Base-by-base conservation (phyloP, 2,888 invertebrate genomes). In the Meandrusa payeni region DNA sequence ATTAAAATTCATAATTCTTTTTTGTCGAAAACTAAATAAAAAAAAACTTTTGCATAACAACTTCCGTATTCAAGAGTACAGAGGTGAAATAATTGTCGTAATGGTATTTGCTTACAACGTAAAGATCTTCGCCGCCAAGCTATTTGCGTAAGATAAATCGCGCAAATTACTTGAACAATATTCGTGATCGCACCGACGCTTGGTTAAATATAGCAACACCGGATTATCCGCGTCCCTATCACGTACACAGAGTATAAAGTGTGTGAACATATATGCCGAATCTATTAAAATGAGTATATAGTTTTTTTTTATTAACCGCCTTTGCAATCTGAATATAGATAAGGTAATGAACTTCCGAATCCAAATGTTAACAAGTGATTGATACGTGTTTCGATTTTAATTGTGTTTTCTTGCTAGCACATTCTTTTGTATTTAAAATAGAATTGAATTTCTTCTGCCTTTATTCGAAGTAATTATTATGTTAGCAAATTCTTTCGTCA, bases 141-240 rank as follows among this genome's bases (percentile, higher is more conserved):
- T 53, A 55, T 59, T 61, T 58, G 54, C 41, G 50, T 52, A 48
- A 55, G 47, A 53, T 51, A 57, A 50, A 54, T 48, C 29, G 47
- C 54, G 55, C 47, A 46, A 57, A 57, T 55, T 50, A 54, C 48
- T 57, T 41, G 24, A 33, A 44, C 47, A 47, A 51, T 43, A 52
- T 33, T 44, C 32, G 48, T 48, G 37, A 46, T 42, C 32, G 36
- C 28, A 23, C 23, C 22, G 11, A 28, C 28, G 39, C 27, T 44
- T 10, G 9, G 28, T 39, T 44, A 34, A 28, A 44, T 32, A 43
- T 43, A 38, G 38, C 32, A n/a, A 22, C 15, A 34, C n/a, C 33
- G 33, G 28, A 37, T 43, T 43, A 43, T 36, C 33, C 41, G 27
- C 33, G 27, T 41, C 27, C 31, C 33, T 41, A 20, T 27, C 33